Percentiles rank a stretch among this genome's conserved stretches.
Conservation (phyloP, 2,888 invertebrate genomes). For the Syrista parreyssii region DNA sequence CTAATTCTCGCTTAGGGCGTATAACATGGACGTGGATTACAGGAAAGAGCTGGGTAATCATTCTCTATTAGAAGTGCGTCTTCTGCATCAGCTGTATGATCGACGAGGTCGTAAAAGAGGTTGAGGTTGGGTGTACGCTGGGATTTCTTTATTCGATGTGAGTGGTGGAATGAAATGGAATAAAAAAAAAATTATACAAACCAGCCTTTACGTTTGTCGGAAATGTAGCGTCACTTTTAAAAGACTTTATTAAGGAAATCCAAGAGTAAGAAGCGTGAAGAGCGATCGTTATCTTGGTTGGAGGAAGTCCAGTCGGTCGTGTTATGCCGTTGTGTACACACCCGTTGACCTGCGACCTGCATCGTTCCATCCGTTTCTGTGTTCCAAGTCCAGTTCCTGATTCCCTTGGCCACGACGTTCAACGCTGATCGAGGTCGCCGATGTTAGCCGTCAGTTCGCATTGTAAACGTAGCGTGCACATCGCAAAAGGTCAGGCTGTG, state of each 20-base stretch:
- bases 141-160: too few relatives aligned
- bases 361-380: constrained; percentile 39
- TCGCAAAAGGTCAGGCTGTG: constrained; percentile 36
- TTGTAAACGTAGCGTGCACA: constrained; percentile 36
- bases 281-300: constrained; percentile 32
- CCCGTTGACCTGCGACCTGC: constrained; percentile 57
- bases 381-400: constrained; percentile 41
- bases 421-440: constrained; percentile 42
- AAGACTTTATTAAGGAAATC: too few relatives aligned
- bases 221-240: too few relatives aligned
- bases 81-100: too few relatives aligned
- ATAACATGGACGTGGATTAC: too few relatives aligned
- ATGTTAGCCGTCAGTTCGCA: constrained; percentile 43
- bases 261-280: constrained; percentile 21
- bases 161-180: not conserved
- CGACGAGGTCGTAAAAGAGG: too few relatives aligned
- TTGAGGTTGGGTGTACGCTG: too few relatives aligned
- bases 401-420: constrained; percentile 33
- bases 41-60: too few relatives aligned
- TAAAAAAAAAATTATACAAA: constrained; percentile 13
- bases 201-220: constrained; percentile 3
- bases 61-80: too few relatives aligned
- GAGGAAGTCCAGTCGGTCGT: constrained; percentile 48
- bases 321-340: constrained; percentile 63
- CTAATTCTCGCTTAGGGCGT: constrained; percentile 26